Conservation (phyloP, 2,888 invertebrate species). For the Lasioglossum marginatum region DNA sequence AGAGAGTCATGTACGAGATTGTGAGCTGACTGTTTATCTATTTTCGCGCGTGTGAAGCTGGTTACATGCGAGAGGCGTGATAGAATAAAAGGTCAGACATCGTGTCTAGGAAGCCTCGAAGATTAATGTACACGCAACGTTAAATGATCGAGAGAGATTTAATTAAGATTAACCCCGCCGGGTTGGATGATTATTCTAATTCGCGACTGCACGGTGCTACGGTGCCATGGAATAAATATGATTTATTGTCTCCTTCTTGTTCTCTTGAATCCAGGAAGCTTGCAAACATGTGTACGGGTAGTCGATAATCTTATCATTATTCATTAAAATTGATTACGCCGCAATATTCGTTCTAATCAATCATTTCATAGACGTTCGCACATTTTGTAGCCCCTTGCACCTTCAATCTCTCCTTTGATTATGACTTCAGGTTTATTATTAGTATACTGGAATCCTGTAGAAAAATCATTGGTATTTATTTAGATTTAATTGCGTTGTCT, state of each 20-base stretch:
- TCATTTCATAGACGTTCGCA: background rate
- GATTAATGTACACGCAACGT: conserved; percentile 59
- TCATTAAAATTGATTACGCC: background rate
- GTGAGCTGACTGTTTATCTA: conserved; percentile 31
- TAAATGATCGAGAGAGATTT: conserved; percentile 60
- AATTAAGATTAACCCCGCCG: conserved; percentile 64
- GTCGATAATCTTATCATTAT: background rate
- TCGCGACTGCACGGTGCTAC: background rate
- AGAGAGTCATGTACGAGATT: conserved; percentile 39
- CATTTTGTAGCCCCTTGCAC: background rate
- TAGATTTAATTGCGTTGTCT: background rate
- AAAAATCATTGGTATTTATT: background rate
- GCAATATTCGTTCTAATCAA: background rate
- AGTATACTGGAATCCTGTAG: background rate
- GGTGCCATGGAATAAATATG: background rate
- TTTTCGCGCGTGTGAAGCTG: conserved; percentile 27
- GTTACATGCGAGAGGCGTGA: conserved; percentile 52
- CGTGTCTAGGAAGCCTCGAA: conserved; percentile 60
- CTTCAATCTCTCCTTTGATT: background rate
- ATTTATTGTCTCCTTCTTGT: background rate
- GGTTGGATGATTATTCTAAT: conserved; percentile 40
- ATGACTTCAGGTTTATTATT: background rate
- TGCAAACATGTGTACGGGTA: background rate
- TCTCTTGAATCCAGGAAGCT: conserved; percentile 1
- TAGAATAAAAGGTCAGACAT: conserved; percentile 50